Conservation (phyloP, 1,140 invertebrate species). For the Drosophila chauvacae region DNA sequence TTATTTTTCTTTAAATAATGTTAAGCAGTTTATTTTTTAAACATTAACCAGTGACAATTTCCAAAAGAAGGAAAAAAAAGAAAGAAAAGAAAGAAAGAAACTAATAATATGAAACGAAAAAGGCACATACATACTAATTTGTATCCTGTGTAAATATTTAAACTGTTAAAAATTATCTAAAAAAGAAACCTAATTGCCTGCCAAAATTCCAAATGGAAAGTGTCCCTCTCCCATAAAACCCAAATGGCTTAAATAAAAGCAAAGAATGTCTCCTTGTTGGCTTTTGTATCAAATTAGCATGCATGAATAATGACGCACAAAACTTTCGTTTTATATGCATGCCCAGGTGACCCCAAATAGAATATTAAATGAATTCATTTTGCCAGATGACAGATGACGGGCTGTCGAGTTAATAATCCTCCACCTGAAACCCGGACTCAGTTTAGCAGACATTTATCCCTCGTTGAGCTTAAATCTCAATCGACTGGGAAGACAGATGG, state of each 20-base stretch:
- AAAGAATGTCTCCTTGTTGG: conserved; percentile 10
- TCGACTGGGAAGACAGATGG: conserved; percentile 30
- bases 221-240: background rate
- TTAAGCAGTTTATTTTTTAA: background rate
- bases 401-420: conserved; percentile 33
- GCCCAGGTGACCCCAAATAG: conserved; percentile 42
- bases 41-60: background rate
- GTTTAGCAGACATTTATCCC: conserved; percentile 35
- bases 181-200: background rate
- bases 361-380: conserved; percentile 43
- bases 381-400: conserved; percentile 24
- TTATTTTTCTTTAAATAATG: background rate
- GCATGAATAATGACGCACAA: conserved; percentile 26
- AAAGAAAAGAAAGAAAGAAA: background rate
- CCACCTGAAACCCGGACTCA: conserved; percentile 6
- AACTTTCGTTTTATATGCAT: conserved; percentile 20
- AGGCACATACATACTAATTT: background rate
- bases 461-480: conserved; percentile 20
- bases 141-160: background rate
- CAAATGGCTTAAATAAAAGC: background rate
- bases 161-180: background rate
- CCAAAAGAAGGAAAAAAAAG: background rate
- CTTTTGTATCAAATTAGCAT: conserved; percentile 42
- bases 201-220: too few relatives aligned
- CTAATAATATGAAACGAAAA: background rate